Conservation (phyloP, 2,113 vertebrate genomes). For the Amazona guildingii region DNA sequence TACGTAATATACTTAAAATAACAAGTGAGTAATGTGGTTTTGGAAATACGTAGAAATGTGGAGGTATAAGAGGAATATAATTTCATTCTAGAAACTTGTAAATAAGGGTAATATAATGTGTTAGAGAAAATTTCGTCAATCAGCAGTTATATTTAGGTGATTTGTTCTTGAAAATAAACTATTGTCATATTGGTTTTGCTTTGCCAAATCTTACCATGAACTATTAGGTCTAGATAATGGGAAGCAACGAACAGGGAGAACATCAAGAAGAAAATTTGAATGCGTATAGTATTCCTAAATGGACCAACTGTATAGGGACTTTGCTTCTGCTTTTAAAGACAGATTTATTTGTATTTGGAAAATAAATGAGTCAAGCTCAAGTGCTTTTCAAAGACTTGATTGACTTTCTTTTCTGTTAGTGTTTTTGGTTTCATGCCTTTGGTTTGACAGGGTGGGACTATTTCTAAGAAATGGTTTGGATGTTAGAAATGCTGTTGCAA, state of each 20-base stretch:
- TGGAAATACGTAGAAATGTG: not conserved
- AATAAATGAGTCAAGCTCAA: not conserved
- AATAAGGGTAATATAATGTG: not conserved
- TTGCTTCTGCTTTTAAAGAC: not conserved
- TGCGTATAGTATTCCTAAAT: not conserved
- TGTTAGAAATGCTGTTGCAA: not conserved
- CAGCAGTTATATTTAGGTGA: not conserved
- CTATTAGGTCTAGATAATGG: not conserved
- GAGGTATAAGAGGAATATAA: not conserved
- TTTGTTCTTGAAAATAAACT: not conserved
- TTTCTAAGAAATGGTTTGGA: not conserved
- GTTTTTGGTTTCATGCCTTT: not conserved
- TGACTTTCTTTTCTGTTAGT: not conserved
- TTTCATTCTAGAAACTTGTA: not conserved
- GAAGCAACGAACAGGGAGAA: not conserved
- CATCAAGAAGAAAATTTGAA: not conserved
- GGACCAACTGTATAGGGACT: not conserved
- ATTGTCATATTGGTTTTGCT: not conserved
- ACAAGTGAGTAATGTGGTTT: not conserved
- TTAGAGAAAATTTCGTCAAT: not conserved
- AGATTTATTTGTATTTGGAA: not conserved
- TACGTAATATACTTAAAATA: constrained; percentile 13
- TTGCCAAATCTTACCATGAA: not conserved
- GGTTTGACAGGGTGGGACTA: not conserved
- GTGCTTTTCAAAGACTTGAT: not conserved